Evolutionary conservation across 1,140 invertebrate genomes (phyloP).

Genomic region (Triops cancriformis): DNA sequence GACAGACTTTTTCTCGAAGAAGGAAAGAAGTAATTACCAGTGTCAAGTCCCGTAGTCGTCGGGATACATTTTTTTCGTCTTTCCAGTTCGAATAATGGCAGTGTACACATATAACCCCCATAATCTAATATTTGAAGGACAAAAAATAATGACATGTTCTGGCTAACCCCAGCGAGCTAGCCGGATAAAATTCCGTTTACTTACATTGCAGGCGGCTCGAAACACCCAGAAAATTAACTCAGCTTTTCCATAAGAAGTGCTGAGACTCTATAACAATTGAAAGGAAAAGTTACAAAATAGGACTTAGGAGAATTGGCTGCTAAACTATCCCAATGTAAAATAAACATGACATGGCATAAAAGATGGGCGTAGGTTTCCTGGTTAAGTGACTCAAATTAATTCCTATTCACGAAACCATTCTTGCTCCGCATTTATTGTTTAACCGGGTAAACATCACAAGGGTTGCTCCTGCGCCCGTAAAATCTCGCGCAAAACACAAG

Average conservation of each 20-base stretch:
- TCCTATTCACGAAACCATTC: not conserved
- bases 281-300: slow-evolving; percentile 23
- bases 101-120: slow-evolving; percentile 49
- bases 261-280: slow-evolving; percentile 44
- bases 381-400: not conserved
- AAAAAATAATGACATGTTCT: not conserved
- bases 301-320: not conserved
- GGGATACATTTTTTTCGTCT: slow-evolving; percentile 42
- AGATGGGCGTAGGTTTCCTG: not conserved
- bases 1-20: not conserved
- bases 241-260: slow-evolving; percentile 50
- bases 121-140: slow-evolving; percentile 29
- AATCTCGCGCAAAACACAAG: not conserved
- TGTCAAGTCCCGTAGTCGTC: slow-evolving; percentile 39
- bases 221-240: slow-evolving; percentile 51
- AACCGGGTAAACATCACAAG: not conserved
- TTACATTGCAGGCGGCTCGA: slow-evolving; percentile 37
- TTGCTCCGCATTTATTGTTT: not conserved
- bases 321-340: not conserved
- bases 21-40: slow-evolving; percentile 34
- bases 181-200: slow-evolving; percentile 44
- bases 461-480: not conserved
- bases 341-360: not conserved
- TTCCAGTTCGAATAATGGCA: slow-evolving; percentile 50
- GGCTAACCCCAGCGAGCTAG: not conserved